These are phyloP conservation scores for Drosophila fulvimacula DNA, from an alignment of 2,888 invertebrate genomes.

Conservation along the genomic window DNA sequence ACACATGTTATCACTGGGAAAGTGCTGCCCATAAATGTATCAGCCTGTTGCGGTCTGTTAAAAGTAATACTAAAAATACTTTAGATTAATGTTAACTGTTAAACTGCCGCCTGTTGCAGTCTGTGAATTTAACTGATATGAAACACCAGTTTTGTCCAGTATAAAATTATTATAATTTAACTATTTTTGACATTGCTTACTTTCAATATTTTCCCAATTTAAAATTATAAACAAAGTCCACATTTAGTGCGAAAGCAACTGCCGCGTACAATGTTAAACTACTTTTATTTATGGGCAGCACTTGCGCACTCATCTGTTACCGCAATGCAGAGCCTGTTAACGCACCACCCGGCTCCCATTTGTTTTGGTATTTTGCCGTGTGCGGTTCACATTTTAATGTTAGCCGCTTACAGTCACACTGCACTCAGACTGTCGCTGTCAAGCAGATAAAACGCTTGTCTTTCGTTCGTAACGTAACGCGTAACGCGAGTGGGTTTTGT, in stretches of 20 bases:
- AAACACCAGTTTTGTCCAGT: neutral
- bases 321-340: conserved; percentile 13
- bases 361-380: conserved; percentile 41
- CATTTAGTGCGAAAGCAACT: neutral
- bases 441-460: conserved; percentile 56
- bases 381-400: conserved; percentile 15
- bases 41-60: conserved; percentile 9
- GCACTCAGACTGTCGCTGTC: conserved; percentile 58
- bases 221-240: neutral
- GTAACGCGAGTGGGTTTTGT: conserved; percentile 58
- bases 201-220: neutral
- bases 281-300: neutral
- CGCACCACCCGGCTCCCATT: conserved; percentile 10
- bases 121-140: neutral
- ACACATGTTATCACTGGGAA: conserved; percentile 28
- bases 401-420: conserved; percentile 45
- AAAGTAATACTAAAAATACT: conserved; percentile 5
- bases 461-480: conserved; percentile 58
- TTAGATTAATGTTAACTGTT: neutral
- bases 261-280: neutral
- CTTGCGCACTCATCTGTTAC: conserved; percentile 10
- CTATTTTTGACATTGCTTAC: neutral
- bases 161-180: neutral
- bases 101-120: neutral
- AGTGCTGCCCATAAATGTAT: conserved; percentile 29